These are phyloP conservation scores for Ashinkailepas kermadecensis DNA, from an alignment of 2,888 invertebrate genomes.

Conservation along the genomic window DNA sequence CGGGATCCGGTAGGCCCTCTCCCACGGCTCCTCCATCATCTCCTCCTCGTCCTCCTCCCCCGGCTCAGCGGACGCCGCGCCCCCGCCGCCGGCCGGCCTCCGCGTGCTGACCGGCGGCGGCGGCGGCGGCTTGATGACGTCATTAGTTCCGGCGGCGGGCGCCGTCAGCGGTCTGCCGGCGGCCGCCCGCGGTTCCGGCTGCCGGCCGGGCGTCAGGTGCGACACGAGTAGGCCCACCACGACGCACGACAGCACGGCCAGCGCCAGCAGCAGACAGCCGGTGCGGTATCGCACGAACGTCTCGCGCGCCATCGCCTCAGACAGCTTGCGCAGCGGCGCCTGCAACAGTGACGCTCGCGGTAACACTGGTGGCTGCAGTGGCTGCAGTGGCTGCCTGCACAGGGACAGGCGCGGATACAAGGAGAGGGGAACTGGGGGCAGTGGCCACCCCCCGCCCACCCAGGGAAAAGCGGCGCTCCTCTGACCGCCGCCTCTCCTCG, in stretches of 20 bases:
- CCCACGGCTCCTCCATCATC: slow-evolving; percentile 34
- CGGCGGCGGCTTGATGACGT: not conserved
- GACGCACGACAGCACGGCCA: slow-evolving; percentile 26
- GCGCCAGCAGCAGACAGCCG: slow-evolving; percentile 27
- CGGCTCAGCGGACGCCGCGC: not conserved
- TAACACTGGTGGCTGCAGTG: too few relatives aligned
- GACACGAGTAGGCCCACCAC: slow-evolving; percentile 29
- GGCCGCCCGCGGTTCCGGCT: not conserved
- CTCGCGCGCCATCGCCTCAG: slow-evolving; percentile 27
- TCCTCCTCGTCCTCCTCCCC: not conserved
- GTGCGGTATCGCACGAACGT: slow-evolving; percentile 31
- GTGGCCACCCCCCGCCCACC: too few relatives aligned
- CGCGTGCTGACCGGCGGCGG: not conserved
- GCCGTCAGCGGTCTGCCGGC: not conserved
- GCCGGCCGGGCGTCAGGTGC: slow-evolving; percentile 26
- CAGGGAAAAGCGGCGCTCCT: too few relatives aligned
- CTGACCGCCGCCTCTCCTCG: too few relatives aligned
- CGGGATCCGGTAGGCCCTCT: slow-evolving; percentile 52
- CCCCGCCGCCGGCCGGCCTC: not conserved
- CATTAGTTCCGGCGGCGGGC: too few relatives aligned
- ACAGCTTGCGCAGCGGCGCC: not conserved
- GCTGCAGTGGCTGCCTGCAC: too few relatives aligned
- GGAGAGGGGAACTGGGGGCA: too few relatives aligned
- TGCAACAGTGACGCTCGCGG: too few relatives aligned
- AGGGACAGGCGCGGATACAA: too few relatives aligned